These are phyloP conservation scores for Oryzias curvinotus DNA, from an alignment of 2,113 vertebrate species.

Conservation along the genomic window DNA sequence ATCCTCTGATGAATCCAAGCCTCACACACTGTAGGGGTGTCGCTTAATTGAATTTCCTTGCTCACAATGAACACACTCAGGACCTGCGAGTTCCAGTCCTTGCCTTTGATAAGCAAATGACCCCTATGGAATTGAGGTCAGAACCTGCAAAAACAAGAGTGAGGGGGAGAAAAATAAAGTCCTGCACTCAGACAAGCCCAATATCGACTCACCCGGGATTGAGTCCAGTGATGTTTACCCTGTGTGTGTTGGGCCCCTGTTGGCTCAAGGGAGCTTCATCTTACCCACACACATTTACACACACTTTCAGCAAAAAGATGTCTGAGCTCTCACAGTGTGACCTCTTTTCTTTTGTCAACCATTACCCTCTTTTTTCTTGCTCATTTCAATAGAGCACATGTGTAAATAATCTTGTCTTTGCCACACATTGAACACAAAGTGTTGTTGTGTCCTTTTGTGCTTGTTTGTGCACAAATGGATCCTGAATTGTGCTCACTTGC, in stretches of 20 bases:
- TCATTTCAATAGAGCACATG: constrained; percentile 42
- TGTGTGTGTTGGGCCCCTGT: constrained; percentile 58
- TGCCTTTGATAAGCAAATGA: constrained; percentile 89
- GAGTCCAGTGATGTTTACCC: constrained; percentile 68
- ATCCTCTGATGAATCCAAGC: constrained; percentile 71
- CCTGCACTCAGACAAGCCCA: constrained; percentile 72
- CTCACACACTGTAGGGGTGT: constrained; percentile 57
- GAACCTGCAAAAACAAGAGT: constrained; percentile 82
- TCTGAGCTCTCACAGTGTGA: constrained; percentile 13
- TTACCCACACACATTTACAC: constrained; percentile 23
- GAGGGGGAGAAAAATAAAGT: constrained; percentile 77
- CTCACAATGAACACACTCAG: constrained; percentile 82
- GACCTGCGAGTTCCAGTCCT: constrained; percentile 75
- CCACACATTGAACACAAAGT: constrained; percentile 28
- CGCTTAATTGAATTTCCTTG: constrained; percentile 88
- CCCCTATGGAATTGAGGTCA: constrained; percentile 89
- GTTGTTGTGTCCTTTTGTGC: not conserved
- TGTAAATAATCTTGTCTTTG: constrained; percentile 54
- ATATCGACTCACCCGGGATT: constrained; percentile 71
- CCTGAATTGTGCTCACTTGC: constrained; percentile 32
- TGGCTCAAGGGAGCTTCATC: constrained; percentile 58
- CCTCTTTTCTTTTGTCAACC: constrained; percentile 31
- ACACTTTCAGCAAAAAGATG: constrained; percentile 2
- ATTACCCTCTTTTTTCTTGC: constrained; percentile 11
- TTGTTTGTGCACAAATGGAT: constrained; percentile 11